These are phyloP conservation scores for Serinus canaria DNA, from an alignment of 2,113 vertebrate species.

Conservation along the genomic window DNA sequence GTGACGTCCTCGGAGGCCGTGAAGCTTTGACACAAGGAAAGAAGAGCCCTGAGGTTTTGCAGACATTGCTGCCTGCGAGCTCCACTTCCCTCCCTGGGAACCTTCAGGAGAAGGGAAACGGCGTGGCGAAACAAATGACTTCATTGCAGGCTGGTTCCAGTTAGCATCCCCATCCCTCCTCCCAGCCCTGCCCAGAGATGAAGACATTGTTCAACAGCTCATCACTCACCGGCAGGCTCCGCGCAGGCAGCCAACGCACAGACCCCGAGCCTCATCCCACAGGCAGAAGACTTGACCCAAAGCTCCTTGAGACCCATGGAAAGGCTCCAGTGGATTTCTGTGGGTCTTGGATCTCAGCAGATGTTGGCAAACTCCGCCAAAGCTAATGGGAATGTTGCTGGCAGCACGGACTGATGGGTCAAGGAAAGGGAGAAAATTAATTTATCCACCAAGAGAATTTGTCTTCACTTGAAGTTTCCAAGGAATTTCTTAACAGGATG, in stretches of 20 bases:
- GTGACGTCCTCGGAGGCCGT: accelerated
- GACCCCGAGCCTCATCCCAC: background rate
- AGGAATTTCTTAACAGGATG: constrained; percentile 12
- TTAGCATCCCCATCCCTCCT: constrained; percentile 42
- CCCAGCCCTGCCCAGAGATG: constrained; percentile 49
- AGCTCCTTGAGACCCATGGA: constrained; percentile 46
- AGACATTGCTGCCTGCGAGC: background rate
- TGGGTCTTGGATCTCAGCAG: constrained; percentile 33
- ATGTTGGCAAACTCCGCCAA: background rate
- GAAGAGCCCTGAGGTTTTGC: background rate
- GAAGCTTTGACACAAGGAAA: accelerated
- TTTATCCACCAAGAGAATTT: constrained; percentile 22
- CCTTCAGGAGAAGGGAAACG: background rate
- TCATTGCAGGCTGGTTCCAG: constrained; percentile 60
- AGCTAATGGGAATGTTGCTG: constrained; percentile 40
- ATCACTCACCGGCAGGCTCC: constrained; percentile 46
- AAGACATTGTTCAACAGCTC: constrained; percentile 60
- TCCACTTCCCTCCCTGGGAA: background rate
- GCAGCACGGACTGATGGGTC: background rate
- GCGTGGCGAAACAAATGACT: background rate
- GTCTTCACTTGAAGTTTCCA: constrained; percentile 53
- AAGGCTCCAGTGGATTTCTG: constrained; percentile 49
- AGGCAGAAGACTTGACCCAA: constrained; percentile 28
- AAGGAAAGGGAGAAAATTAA: constrained; percentile 35
- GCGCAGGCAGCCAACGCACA: background rate